Percentiles rank a stretch among this genome's conserved stretches.
phyloP scores from a whole-genome alignment of 1,140 invertebrate species.

The Pogonognathellus flavescens region DNA sequence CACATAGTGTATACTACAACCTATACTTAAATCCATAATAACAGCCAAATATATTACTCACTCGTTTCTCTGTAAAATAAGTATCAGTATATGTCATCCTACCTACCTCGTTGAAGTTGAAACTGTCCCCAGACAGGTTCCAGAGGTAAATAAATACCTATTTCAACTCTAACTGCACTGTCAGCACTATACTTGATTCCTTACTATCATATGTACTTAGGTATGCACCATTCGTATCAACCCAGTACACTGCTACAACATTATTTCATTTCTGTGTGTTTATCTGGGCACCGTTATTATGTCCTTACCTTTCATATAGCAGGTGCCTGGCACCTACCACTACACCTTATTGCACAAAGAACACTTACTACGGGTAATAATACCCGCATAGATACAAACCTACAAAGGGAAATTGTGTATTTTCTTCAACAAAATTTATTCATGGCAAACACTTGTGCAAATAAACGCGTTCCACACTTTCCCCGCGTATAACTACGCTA shows the following conservation, averaged over 20 bases:
- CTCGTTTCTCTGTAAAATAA: neutral
- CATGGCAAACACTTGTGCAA: slow-evolving; percentile 40
- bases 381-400: neutral
- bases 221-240: neutral
- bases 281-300: neutral
- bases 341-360: neutral
- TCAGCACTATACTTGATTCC: neutral
- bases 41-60: slow-evolving; percentile 24
- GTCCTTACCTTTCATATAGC: slow-evolving; percentile 2
- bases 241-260: neutral
- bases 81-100: neutral
- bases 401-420: slow-evolving; percentile 37
- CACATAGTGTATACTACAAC: slow-evolving; percentile 19
- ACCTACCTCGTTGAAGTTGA: slow-evolving; percentile 31
- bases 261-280: neutral
- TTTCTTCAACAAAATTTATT: slow-evolving; percentile 39
- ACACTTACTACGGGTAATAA: neutral
- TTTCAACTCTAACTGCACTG: neutral
- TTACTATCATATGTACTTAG: neutral
- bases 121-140: slow-evolving; percentile 47
- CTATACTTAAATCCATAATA: slow-evolving; percentile 36
- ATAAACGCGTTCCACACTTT: neutral
- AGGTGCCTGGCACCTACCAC: too few species aligned
- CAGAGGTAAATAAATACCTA: slow-evolving; percentile 20
- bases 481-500: slow-evolving; percentile 2